Evolutionary conservation across 2,888 invertebrate species (phyloP), one percentile per base, ranked within the genome.

Genomic region (Gymnoscelis rufifasciata): DNA sequence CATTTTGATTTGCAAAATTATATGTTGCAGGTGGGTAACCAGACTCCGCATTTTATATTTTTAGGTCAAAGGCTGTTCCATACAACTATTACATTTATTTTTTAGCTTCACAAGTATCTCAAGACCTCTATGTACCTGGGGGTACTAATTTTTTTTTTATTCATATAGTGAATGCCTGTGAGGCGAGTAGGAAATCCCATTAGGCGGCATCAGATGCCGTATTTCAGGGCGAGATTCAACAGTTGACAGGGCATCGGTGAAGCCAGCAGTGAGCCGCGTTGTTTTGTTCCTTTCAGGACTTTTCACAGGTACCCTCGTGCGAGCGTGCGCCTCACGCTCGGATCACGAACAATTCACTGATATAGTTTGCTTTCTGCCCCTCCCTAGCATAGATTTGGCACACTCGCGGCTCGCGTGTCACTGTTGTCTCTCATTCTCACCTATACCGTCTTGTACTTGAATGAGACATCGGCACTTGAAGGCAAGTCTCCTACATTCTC

Each of bases 321-420:
- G 78, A 79, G 83, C 79, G 83, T 79, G 79, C 63, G 65, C 66
- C 62, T 67, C 81, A 79, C 83, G 83, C 82, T 83, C 81, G 58
- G 68, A 68, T 75, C 65, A 74, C 68, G 69, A 75, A 80, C 80
- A 82, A 78, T 76, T 88, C 82, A 88, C 87, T 88, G 83, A 88
- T 83, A 81, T 79, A 83, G 88, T 88, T 84, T 88, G 88, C 88
- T 89, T 89, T 89, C 79, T 89, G 88, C 88, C 88, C 87, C 83
- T 88, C 87, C 88, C 84, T 89, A 89, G 89, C 89, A 76, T 89
- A 89, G 89, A 89, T 89, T 77, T 88, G 89, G 89, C 88, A 89
- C 86, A 87, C 84, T 84, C 79, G 84, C 84, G 88, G 88, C 88
- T 86, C 87, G 87, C 88, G 88, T 88, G 84, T 88, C 88, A 88